Evolutionary conservation across 1,140 invertebrate genomes (phyloP), one percentile per base, ranked within the genome.

Genomic region (Meloidogyne floridensis): DNA sequence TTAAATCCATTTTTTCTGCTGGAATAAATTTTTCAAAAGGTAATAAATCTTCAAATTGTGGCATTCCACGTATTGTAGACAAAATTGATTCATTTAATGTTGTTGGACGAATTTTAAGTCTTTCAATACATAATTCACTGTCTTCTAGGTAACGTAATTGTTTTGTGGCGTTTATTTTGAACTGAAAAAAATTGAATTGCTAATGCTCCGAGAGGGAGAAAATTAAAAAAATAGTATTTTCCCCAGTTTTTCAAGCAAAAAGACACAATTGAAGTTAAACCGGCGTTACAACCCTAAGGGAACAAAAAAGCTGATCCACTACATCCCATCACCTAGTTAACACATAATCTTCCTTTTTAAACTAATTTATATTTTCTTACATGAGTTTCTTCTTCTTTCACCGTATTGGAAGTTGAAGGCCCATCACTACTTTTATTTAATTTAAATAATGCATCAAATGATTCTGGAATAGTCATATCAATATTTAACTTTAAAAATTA

Each of bases 91-190:
- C 15, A 59, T 51, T 20, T 4, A 32, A 20, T 18, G 18, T 20
- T 18, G 70, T 74, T 69, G 81, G 81, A 42, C 51, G 71, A 81
- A 82, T 75, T 69, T 74, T 53, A 51, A 82, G 20, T 8, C 59
- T 13, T 43, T 82, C 81, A 42, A 82, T 47, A 0, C 74, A 53
- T 32, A 82, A 54, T 47, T 82, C 72, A 8, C 53, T 59, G 51
- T 47, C 79, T 79, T 82, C 81, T 15, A 82, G 53, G 9, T 82
- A 80, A 65, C 70, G 80, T 7, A 82, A 43, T 80, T 78, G 81
- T 75, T 82, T 82, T 13, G 81, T 83, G 65, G 81, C 80, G 42
- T 56, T 83, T 53, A 51, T 51, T 32, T 69, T 54, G 10, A 32
- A 74, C 72, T 74, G 15, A 15, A n/a, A 47, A 53, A 73, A 73